These are phyloP conservation scores for Zosterops pallidus DNA, from an alignment of 2,113 vertebrate genomes.

Conservation along the genomic window DNA sequence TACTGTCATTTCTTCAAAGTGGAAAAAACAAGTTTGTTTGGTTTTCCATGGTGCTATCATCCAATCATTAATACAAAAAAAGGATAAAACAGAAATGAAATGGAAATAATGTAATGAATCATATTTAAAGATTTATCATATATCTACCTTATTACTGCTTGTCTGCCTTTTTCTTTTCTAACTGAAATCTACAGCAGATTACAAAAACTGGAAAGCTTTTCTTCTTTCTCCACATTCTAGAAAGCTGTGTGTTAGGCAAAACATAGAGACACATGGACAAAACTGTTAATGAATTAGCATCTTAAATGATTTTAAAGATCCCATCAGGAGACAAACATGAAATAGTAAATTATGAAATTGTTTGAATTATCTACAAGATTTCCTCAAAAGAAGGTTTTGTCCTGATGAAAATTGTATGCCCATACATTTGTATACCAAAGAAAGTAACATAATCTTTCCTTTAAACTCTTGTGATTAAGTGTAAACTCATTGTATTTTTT, in stretches of 20 bases:
- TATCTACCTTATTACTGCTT: background rate
- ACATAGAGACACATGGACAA: background rate
- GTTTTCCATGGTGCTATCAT: background rate
- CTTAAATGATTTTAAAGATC: background rate
- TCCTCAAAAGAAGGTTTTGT: background rate
- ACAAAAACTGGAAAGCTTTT: background rate
- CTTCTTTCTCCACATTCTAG: background rate
- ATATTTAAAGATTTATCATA: background rate
- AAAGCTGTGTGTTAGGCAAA: background rate
- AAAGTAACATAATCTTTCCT: background rate
- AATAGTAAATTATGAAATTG: background rate
- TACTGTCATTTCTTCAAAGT: background rate
- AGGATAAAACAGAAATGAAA: background rate
- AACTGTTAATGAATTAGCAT: background rate
- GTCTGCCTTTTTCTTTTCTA: background rate
- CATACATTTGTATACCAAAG: background rate
- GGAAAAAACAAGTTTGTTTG: background rate
- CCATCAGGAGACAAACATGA: background rate
- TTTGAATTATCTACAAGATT: background rate
- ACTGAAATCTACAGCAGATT: background rate
- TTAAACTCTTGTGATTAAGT: background rate
- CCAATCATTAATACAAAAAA: background rate
- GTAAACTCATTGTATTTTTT: background rate
- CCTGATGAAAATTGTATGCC: background rate
- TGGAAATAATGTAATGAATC: background rate